Evolutionary conservation across 2,113 vertebrate genomes (phyloP), one percentile per base, ranked within the genome.

Genomic region (Bothrops jararaca): DNA sequence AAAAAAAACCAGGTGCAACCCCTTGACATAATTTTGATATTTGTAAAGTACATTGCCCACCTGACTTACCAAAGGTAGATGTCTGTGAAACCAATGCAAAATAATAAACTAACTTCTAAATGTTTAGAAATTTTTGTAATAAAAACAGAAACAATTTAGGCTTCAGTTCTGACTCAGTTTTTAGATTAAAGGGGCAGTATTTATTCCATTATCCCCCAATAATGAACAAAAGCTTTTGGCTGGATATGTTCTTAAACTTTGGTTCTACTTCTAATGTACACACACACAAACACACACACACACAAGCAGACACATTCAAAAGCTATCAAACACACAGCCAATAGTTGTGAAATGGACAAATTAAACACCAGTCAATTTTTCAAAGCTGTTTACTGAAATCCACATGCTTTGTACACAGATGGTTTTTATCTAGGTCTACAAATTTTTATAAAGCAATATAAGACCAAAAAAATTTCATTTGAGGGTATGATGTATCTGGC

Each of bases 321-420:
- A 42, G 0, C 42, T 1, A 0, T 2, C 5, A 57, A 86, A 87
- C 85, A 53, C 34, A 74, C 91, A 50, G 50, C 8, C 88, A 69
- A 91, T 87, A 94, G 86, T 8, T 53, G 20, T 85, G 26, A 90
- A 91, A 93, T 0, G 0, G 22, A 6, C 86, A 57, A 85, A 91
- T 90, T 93, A 94, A 94, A 92, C 93, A 94, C 88, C 94, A 85
- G 34, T 85, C 69, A 86, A 10, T 39, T 95, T 93, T 10, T 86
- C 50, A n/a, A 95, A 94, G 91, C 93, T 91, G 93, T 90, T 94
- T 93, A 86, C 89, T 90, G 87, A 42, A 12, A 91, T 96, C 85
- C 94, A 10, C 93, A 11, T 93, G 92, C 94, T 96, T 96, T 95
- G 95, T 93, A 97, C 97, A 88, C 96, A 96, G 96, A 97, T 96